A percentile compares a stretch with the other conserved stretches of the same genome.
phyloP scores from a whole-genome alignment of 1,140 invertebrate species.

The Drosophila pectinifera region DNA sequence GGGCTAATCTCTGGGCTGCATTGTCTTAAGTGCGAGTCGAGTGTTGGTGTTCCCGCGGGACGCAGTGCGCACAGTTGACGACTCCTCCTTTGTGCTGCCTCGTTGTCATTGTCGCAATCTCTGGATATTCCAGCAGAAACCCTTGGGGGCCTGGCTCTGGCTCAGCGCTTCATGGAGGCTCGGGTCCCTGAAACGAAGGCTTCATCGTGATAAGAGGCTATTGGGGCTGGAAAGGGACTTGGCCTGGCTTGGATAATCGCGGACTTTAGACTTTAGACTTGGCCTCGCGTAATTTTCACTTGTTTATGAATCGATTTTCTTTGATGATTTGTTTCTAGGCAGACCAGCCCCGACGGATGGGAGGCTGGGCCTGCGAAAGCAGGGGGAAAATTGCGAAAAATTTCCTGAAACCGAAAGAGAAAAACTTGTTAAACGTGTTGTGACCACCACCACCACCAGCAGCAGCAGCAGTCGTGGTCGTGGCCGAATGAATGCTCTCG shows the following conservation, averaged over 20 bases:
- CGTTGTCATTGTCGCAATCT: conserved; percentile 46
- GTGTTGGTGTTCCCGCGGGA: conserved; percentile 19
- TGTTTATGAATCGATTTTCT: conserved; percentile 47
- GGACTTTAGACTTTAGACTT: conserved; percentile 16
- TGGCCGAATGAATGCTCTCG: conserved; percentile 5
- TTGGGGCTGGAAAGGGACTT: not conserved
- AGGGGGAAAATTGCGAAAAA: conserved; percentile 71
- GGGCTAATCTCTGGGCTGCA: conserved; percentile 27
- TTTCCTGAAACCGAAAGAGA: conserved; percentile 73
- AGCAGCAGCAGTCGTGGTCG: conserved; percentile 26
- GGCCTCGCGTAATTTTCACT: conserved; percentile 34
- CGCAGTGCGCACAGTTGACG: conserved; percentile 20
- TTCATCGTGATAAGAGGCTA: conserved; percentile 15
- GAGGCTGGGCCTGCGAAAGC: conserved; percentile 22
- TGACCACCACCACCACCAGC: conserved; percentile 38
- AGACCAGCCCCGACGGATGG: too few species aligned
- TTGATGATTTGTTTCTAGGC: conserved; percentile 39
- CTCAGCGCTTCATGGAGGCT: conserved; percentile 1
- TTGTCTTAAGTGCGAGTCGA: conserved; percentile 19
- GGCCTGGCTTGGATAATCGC: not conserved
- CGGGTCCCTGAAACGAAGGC: conserved; percentile 10
- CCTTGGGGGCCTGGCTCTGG: not conserved
- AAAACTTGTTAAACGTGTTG: conserved; percentile 80
- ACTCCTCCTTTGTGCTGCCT: conserved; percentile 9
- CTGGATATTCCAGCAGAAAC: conserved; percentile 9